Conservation (phyloP, 2,888 invertebrate genomes). For the Nephrocerus scutellatus region DNA sequence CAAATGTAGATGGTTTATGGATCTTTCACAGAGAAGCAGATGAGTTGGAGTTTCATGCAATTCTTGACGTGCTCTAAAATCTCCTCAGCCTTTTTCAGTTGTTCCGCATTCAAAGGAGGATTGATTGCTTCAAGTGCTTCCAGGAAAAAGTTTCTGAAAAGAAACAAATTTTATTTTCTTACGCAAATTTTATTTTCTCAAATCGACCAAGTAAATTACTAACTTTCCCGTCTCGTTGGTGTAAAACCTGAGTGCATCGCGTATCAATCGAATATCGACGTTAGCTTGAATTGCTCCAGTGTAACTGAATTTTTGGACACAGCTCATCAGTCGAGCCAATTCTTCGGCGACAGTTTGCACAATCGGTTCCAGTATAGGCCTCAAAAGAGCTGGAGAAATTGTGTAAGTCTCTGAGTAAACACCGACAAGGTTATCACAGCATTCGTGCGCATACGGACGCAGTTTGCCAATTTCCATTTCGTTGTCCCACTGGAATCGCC, state of each 20-base stretch:
- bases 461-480: slow-evolving; percentile 70
- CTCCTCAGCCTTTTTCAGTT: slow-evolving; percentile 57
- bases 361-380: slow-evolving; percentile 65
- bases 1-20: slow-evolving; percentile 27
- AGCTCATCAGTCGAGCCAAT: slow-evolving; percentile 76
- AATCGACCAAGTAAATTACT: slow-evolving; percentile 28
- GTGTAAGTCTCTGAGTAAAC: slow-evolving; percentile 49
- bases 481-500: slow-evolving; percentile 77
- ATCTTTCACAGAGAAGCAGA: slow-evolving; percentile 52
- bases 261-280: slow-evolving; percentile 65
- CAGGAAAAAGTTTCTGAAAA: slow-evolving; percentile 63
- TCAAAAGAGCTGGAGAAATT: slow-evolving; percentile 70
- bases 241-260: slow-evolving; percentile 59
- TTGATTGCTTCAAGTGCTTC: slow-evolving; percentile 72
- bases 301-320: slow-evolving; percentile 62
- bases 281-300: slow-evolving; percentile 72
- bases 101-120: slow-evolving; percentile 58
- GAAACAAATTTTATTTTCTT: slow-evolving; percentile 7
- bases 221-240: slow-evolving; percentile 61
- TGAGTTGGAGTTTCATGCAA: slow-evolving; percentile 62
- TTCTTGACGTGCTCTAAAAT: slow-evolving; percentile 58
- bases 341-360: slow-evolving; percentile 91
- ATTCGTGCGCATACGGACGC: slow-evolving; percentile 82
- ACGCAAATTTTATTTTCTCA: not conserved
- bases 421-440: slow-evolving; percentile 68